Percentiles rank a stretch among this genome's conserved stretches.
These are phyloP conservation scores for Caenorhabditis sinica DNA, from an alignment of 2,888 invertebrate genomes.

Conservation along the genomic window DNA sequence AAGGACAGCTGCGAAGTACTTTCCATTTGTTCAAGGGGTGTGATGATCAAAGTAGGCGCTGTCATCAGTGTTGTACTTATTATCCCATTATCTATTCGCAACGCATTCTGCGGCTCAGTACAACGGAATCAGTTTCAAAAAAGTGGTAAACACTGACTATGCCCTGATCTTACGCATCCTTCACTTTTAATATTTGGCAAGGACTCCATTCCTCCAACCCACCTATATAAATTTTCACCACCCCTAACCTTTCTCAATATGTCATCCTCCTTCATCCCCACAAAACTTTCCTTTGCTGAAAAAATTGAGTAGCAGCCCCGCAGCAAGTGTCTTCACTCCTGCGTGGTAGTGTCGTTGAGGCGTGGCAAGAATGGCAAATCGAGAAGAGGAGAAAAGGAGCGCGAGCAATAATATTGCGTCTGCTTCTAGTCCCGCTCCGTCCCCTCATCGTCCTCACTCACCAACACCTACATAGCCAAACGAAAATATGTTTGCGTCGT, in stretches of 20 bases:
- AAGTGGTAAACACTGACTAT: no score
- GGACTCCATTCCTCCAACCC: neutral
- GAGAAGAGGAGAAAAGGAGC: constrained; percentile 32
- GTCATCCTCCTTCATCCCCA: neutral
- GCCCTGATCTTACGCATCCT: no score
- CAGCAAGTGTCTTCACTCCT: neutral
- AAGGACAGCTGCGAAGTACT: no score
- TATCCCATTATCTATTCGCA: no score
- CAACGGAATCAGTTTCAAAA: no score
- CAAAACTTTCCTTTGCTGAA: constrained; percentile 6
- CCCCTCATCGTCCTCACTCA: neutral
- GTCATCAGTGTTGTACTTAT: no score
- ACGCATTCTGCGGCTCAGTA: no score
- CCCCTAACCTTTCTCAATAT: neutral
- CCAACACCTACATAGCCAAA: neutral
- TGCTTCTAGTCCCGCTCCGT: constrained; percentile 20
- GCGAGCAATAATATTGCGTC: constrained; percentile 50
- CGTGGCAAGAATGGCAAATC: constrained; percentile 56
- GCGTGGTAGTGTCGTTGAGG: constrained; percentile 26
- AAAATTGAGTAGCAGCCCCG: neutral
- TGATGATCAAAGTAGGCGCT: no score
- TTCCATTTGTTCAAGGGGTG: no score
- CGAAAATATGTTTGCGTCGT: constrained; percentile 44
- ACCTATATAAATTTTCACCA: neutral
- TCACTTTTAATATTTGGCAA: no score